These are phyloP conservation scores for Salticus scenicus DNA, from an alignment of 2,888 invertebrate species.

Conservation along the genomic window DNA sequence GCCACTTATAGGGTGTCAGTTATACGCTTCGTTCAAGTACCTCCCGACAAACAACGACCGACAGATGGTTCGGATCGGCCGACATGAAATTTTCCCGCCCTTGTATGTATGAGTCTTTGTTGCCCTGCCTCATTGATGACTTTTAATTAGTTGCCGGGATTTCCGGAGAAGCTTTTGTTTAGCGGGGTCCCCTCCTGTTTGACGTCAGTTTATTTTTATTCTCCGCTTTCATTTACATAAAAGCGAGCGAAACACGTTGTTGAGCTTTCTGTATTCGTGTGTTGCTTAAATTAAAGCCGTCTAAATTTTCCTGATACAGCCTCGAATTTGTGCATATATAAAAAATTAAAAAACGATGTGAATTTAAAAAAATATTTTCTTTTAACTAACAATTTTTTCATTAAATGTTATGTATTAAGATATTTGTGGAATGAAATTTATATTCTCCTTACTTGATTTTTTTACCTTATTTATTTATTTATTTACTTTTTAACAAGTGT, in stretches of 20 bases:
- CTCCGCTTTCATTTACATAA: not conserved
- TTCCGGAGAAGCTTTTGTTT: not conserved
- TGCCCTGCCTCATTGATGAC: not conserved
- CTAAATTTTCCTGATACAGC: too few species aligned
- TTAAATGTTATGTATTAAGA: too few species aligned
- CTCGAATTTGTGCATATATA: too few species aligned
- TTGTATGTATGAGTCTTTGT: not conserved
- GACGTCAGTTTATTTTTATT: not conserved
- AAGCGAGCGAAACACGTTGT: not conserved
- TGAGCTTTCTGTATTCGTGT: not conserved
- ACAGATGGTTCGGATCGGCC: constrained; percentile 17
- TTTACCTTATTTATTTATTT: too few species aligned
- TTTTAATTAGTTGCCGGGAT: constrained; percentile 14
- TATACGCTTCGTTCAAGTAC: constrained; percentile 4
- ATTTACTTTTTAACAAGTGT: too few species aligned
- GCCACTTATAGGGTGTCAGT: constrained; percentile 19
- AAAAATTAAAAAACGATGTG: too few species aligned
- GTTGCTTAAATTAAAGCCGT: too few species aligned
- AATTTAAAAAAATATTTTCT: too few species aligned
- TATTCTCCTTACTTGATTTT: too few species aligned
- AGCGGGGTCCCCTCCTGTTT: not conserved
- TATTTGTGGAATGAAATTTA: too few species aligned
- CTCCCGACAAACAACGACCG: not conserved
- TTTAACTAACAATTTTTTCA: too few species aligned
- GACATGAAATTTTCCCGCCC: constrained; percentile 6